Conservation (phyloP, 2,888 invertebrate species). For the Ethmia dodecea region DNA sequence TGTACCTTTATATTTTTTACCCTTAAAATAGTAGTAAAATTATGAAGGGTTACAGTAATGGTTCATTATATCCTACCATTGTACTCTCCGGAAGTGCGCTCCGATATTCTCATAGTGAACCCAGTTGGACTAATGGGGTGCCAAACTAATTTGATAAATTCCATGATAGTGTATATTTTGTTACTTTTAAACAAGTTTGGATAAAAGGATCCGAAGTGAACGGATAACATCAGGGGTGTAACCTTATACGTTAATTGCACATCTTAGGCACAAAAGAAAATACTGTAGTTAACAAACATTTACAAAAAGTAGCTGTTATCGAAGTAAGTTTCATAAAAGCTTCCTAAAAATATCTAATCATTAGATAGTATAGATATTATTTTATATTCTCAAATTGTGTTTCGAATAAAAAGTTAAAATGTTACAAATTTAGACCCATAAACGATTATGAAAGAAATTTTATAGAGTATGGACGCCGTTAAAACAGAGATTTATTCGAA, state of each 20-base stretch:
- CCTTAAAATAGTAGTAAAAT: constrained; percentile 15
- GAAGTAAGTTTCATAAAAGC: too few species aligned
- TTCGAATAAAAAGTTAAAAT: constrained; percentile 36
- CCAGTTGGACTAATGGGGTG: constrained; percentile 13
- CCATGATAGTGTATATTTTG: constrained; percentile 10
- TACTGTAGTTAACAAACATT: too few species aligned
- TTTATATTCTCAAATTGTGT: constrained; percentile 5
- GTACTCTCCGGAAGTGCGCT: constrained; percentile 49
- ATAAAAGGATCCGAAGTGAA: constrained; percentile 3
- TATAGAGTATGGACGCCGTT: constrained; percentile 58
- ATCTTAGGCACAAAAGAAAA: too few species aligned
- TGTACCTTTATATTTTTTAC: neutral
- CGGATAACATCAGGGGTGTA: constrained; percentile 6
- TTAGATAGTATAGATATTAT: neutral
- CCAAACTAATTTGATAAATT: constrained; percentile 13
- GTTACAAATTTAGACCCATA: constrained; percentile 42
- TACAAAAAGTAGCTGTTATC: too few species aligned
- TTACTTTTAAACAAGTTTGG: neutral
- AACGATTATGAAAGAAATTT: constrained; percentile 56
- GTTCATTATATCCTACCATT: constrained; percentile 53
- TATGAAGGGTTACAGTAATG: constrained; percentile 52
- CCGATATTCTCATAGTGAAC: constrained; percentile 34
- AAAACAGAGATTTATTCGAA: constrained; percentile 57
- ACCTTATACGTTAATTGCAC: constrained; percentile 4
- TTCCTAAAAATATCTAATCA: neutral